Conservation (phyloP, 2,797 vertebrate genomes). For the Syncerus caffer region DNA sequence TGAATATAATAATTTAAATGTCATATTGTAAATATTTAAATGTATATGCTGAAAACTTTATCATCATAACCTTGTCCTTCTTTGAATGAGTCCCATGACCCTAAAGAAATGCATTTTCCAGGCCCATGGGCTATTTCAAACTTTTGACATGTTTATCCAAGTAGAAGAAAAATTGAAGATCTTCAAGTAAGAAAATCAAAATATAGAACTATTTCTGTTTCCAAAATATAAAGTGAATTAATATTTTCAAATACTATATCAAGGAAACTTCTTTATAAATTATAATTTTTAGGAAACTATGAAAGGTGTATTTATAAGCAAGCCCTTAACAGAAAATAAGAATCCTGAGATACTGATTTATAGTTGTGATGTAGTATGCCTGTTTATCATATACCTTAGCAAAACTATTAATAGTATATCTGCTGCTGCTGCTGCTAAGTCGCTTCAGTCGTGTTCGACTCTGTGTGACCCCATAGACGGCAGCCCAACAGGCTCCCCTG, state of each 20-base stretch:
- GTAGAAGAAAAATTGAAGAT: neutral
- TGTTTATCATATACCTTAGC: neutral
- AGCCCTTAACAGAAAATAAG: neutral
- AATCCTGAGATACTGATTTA: neutral
- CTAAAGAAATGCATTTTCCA: conserved; percentile 5
- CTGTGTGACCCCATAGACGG: no score
- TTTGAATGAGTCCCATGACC: neutral
- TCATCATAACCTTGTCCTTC: neutral
- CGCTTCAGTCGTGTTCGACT: no score
- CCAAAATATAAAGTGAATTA: neutral
- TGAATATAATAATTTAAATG: neutral
- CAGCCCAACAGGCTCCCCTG: no score
- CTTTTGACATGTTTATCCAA: neutral
- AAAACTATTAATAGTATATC: neutral
- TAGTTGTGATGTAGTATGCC: neutral
- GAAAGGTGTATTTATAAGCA: neutral
- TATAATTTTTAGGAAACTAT: neutral
- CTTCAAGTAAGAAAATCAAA: neutral
- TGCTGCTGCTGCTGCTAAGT: no score
- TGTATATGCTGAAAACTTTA: neutral
- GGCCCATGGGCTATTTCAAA: neutral
- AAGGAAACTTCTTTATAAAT: neutral
- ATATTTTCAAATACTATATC: neutral
- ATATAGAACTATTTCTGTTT: neutral
- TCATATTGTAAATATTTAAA: neutral